Evolutionary conservation across 2,888 invertebrate species (phyloP), one percentile per base, ranked within the genome.

Genomic region (Drosophila buzzatii): DNA sequence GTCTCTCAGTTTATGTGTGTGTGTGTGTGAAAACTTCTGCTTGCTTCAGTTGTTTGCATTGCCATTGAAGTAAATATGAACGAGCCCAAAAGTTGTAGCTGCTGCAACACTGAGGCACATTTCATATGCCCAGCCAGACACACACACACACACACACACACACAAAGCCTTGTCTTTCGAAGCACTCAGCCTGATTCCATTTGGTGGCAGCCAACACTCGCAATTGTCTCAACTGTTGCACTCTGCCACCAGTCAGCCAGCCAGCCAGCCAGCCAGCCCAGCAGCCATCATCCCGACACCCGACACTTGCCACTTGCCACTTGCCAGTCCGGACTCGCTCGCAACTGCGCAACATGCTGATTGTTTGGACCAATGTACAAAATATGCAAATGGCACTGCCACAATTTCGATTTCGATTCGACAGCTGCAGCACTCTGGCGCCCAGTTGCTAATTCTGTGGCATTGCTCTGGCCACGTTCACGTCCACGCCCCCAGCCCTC

Each of bases 311-410:
- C 57, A 41, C 18, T 14, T 49, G 52, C 20, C 57, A 42, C 10
- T 37, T 27, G 45, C 20, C 58, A 42, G 4, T 39, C 9, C 20
- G 6, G 37, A 39, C 37, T n/a, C 18, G n/a, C n/a, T 12, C 23
- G 4, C 12, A 42, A 37, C 55, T 66, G 37, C 39, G 65, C 59
- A 60, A 61, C 59, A 47, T 47, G 47, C 57, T 49, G 80, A 61
- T 69, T 69, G 55, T 76, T 76, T 64, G 39, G 52, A 18, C 20
- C 60, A 80, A 61, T 75, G 67, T 53, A 44, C 27, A 44, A 63
- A 59, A 76, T 69, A 80, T 80, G 73, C 80, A 72, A 79, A 80
- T 80, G 51, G n/a, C 45, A 45, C 0, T 45, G 31, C 27, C 63
- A 58, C 57, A 45, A 56, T 70, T 74, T 63, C 62, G 61, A 65